Base-by-base conservation (phyloP, 2,888 invertebrate genomes). In the Monoplex corrugatus region DNA sequence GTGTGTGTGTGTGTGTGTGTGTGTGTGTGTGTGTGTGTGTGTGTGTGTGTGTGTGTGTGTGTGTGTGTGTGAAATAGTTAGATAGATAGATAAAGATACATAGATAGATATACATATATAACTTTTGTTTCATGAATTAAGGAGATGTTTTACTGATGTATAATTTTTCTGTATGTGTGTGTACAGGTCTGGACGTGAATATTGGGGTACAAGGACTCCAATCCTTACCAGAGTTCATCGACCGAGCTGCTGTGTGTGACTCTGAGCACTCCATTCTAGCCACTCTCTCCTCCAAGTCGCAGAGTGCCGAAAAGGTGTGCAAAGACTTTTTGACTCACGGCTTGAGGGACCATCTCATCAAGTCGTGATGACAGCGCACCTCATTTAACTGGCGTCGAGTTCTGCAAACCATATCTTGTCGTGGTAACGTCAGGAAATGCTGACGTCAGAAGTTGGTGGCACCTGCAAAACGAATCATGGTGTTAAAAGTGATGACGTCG, bases 141-240 rank as follows among this genome's bases (percentile, higher is more conserved):
- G n/a, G n/a, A n/a, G n/a, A n/a, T n/a, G n/a, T n/a, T 82, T 88
- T 88, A 38, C 0, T 23, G 57, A 10, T 82, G 13, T 68, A 28
- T 89, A 75, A 10, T 75, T 83, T 32, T 3, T 8, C 28, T 28
- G 23, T n/a, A n/a, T n/a, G n/a, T n/a, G n/a, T n/a, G 28, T 38
- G 92, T 92, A 23, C 93, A 95, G 95, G 95, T 82, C 91, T 95
- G 92, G 95, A 95, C 90, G 93, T 95, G n/a, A 95, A 95, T 90
- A 90, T 95, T 8, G 95, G 93, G 0, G 89, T 95, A n/a, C 92
- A 93, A 80, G 95, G 95, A 1, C 91, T 95, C 50, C 90, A 92
- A 89, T 91, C 94, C 16, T 92, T 95, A 35, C 91, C 92, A 72
- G 91, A 91, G 45, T 95, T 95, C 90, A 92, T 95, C 35, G 91